These are phyloP conservation scores for Rattus norvegicus DNA, from an alignment of 2,113 vertebrate genomes.

Conservation along the genomic window DNA sequence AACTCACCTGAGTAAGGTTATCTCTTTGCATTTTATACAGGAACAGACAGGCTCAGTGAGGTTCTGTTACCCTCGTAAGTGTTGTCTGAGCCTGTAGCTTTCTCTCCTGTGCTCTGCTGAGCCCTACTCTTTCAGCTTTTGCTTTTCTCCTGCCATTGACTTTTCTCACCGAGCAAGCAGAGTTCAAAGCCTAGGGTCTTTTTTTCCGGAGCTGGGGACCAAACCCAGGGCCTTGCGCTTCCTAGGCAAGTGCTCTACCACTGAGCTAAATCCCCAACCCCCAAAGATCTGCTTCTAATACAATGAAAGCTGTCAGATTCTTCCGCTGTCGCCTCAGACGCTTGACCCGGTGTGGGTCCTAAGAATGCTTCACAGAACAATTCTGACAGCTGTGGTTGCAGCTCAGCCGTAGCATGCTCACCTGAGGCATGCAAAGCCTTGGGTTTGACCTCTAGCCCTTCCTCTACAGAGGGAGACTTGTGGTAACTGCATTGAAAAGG, in stretches of 20 bases:
- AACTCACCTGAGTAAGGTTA: background rate
- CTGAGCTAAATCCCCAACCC: too few relatives aligned
- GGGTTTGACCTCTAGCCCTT: background rate
- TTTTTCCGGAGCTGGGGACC: too few relatives aligned
- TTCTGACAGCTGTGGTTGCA: background rate
- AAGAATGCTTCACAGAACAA: background rate
- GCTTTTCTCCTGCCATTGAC: background rate
- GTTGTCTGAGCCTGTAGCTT: background rate
- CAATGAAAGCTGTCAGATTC: background rate
- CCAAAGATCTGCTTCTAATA: constrained; percentile 21
- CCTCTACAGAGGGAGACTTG: background rate
- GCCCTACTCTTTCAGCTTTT: background rate
- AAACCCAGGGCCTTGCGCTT: too few relatives aligned
- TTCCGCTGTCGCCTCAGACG: background rate
- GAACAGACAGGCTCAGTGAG: background rate
- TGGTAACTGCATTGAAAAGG: background rate
- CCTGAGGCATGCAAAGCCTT: background rate
- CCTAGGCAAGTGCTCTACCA: too few relatives aligned
- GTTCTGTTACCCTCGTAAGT: background rate
- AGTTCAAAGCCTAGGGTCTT: constrained; percentile 10
- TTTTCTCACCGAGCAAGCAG: background rate
- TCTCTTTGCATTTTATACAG: background rate
- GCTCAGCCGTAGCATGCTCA: too few relatives aligned
- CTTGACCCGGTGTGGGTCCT: background rate
- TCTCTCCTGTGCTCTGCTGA: background rate